Percentiles rank a stretch among this genome's conserved stretches.
Evolutionary conservation across 2,797 vertebrate species (phyloP).

Genomic region (Hyperoplus immaculatus): DNA sequence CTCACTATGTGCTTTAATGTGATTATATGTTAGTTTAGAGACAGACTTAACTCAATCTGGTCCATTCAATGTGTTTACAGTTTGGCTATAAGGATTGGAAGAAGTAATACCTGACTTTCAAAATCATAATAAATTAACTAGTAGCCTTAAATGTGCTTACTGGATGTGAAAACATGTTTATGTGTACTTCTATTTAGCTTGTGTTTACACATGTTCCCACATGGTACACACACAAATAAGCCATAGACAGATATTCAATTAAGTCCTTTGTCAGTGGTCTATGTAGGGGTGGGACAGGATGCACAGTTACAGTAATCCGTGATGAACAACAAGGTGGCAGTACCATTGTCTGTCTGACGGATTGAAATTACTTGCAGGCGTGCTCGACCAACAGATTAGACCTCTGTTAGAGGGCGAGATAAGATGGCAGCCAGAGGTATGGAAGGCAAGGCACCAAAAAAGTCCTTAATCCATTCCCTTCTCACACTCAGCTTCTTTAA

Average conservation of each 20-base stretch:
- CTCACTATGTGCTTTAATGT: constrained; percentile 70
- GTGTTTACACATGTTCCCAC: constrained; percentile 61
- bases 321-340: constrained; percentile 86
- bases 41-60: constrained; percentile 80
- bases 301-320: constrained; percentile 84
- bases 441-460: constrained; percentile 83
- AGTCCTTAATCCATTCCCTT: constrained; percentile 84
- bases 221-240: constrained; percentile 81
- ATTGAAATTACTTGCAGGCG: constrained; percentile 87
- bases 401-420: constrained; percentile 82
- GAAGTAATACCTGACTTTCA: constrained; percentile 74
- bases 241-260: constrained; percentile 84
- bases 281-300: constrained; percentile 80
- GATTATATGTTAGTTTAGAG: constrained; percentile 80
- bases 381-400: constrained; percentile 88
- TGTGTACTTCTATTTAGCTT: constrained; percentile 49
- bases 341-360: constrained; percentile 85
- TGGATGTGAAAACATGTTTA: constrained; percentile 40
- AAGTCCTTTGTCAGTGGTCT: constrained; percentile 84
- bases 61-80: constrained; percentile 78
- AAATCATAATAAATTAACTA: constrained; percentile 61
- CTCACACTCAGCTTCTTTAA: constrained; percentile 82
- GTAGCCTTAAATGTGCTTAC: constrained; percentile 34
- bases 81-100: constrained; percentile 69
- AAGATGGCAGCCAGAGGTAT: constrained; percentile 79